Base-by-base conservation (phyloP, 2,797 vertebrate species). In the Melanotaenia trifasciata region DNA sequence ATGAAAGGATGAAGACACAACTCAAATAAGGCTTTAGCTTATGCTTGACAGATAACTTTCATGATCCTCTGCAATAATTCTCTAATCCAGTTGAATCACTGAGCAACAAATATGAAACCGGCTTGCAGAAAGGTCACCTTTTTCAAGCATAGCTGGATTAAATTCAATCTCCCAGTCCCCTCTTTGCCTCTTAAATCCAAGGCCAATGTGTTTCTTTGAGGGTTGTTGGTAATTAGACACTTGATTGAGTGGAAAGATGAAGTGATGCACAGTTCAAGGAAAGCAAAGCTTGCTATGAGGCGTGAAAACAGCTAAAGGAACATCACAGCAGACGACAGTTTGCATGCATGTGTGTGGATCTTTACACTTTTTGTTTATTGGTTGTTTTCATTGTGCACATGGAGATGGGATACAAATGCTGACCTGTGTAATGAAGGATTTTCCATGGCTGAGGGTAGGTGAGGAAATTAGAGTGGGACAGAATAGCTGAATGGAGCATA, bases 91-190 rank as follows among this genome's bases (percentile, higher is more conserved):
- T 89, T 84, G 81, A 85, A 89, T 92, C 87, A 88, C 60, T 63
- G 72, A 36, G 54, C 73, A 83, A 76, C 72, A 84, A 74, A 87
- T 87, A 89, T 91, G 60, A 89, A 90, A 88, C 83, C 68, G 78
- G 84, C 80, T 89, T 86, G 70, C 70, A 79, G 76, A 81, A 88
- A 92, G 92, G 92, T 94, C 90, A 93, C 89, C 87, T 80, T 83
- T 83, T 74, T 76, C 33, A 54, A 47, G 62, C 66, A 45, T 76
- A 12, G 88, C 79, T 84, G 86, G 90, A 93, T 92, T 91, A 87
- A 90, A 90, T 89, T 87, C 82, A 88, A 90, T 90, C 87, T 87
- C 82, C 78, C 77, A 62, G 74, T 77, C 83, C 73, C 74, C 86
- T 81, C 85, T 86, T 82, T 77, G 74, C 81, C 82, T 91, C 84